Base-by-base conservation (phyloP, 2,888 invertebrate species). In the Diaphora mendica region DNA sequence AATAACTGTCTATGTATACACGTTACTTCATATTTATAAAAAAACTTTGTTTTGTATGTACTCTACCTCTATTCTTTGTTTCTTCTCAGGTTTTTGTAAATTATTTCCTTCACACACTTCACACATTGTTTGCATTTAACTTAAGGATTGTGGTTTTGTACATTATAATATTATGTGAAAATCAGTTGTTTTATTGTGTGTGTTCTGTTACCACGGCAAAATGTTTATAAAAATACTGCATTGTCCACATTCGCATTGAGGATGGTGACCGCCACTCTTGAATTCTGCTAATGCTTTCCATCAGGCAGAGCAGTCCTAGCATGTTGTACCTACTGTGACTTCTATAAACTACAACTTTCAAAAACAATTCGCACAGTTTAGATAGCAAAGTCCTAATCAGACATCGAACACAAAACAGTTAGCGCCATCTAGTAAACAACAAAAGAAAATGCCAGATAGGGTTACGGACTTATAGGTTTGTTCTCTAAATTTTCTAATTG, bases 91-190 rank as follows among this genome's bases (percentile, higher is more conserved):
- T 69, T 55, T 39, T 39, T 26, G 65, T 65, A 64, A 48, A 76
- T 79, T 84, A 80, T 76, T 55, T 51, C 11, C 15, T 39, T 55
- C n/a, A 33, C 35, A 51, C 9, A 15, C 0, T 20, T 30, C 35
- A 51, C 9, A 15, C 0, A 26, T 30, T 67, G 26, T 79, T 80
- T 78, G 70, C 35, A 77, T 66, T 72, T 77, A 81, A 77, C 33
- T 64, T 79, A 79, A 82, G 78, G 78, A 83, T 82, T 78, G 73
- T 83, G 84, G 85, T 84, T 84, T 83, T 84, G 83, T 84, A 84
- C 85, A 85, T 76, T 85, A 83, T 69, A 82, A 70, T 64, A 71
- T 64, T 55, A 39, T 68, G 75, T 67, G 64, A 77, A 75, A 70
- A 71, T 67, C 64, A 71, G 72, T 77, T 76, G 77, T 77, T 39